A percentile compares a stretch with the other conserved stretches of the same genome.
Conservation (phyloP, 1,140 invertebrate genomes). For the Aphidius ervi region DNA sequence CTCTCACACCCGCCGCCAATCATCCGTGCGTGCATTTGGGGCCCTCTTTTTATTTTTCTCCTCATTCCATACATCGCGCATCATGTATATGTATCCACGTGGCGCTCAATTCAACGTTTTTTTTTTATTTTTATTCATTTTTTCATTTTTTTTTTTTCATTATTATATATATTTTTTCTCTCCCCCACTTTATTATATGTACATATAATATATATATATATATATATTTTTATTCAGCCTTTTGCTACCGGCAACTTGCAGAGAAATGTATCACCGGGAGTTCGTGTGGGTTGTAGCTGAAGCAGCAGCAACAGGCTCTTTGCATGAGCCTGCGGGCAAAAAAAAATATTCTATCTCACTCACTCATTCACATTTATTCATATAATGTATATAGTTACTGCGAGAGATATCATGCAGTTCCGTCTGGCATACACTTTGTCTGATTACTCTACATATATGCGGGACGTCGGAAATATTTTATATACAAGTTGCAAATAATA, state of each 20-base stretch:
- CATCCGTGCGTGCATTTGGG: neutral
- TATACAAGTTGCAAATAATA: no score
- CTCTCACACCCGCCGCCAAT: neutral
- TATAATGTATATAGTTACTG: no score
- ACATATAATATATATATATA: no score
- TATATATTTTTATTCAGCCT: neutral
- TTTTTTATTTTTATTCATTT: neutral
- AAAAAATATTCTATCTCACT: neutral
- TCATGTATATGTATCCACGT: constrained; percentile 10
- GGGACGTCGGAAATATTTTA: no score
- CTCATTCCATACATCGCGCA: neutral
- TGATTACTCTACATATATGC: no score
- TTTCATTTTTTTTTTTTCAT: neutral
- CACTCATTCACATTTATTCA: neutral
- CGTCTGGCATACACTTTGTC: no score
- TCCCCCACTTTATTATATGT: no score
- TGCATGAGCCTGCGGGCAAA: neutral
- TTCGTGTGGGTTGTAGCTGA: neutral
- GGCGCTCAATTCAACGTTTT: constrained; percentile 1
- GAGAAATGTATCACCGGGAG: neutral
- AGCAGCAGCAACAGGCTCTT: neutral
- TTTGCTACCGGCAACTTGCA: constrained; percentile 4
- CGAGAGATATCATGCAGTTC: no score
- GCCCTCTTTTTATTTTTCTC: neutral
- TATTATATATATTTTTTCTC: neutral